Percentiles rank a stretch among this genome's conserved stretches.
Evolutionary conservation across 2,113 vertebrate species (phyloP).

Genomic region (Melanotaenia duboulayi): DNA sequence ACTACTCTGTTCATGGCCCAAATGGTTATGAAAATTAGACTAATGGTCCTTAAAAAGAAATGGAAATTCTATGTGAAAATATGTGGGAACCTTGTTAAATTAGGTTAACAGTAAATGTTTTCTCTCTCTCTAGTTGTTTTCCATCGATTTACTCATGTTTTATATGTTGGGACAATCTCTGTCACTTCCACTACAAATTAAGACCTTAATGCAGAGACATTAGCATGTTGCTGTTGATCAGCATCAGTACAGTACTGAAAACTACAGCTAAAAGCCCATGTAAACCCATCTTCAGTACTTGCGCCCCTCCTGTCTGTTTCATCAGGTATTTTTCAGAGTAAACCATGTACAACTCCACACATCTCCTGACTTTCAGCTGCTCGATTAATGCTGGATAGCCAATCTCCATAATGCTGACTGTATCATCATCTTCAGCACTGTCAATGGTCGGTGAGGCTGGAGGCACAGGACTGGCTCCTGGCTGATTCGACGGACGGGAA

Average conservation of each 20-base stretch:
- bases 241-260: constrained; percentile 21
- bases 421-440: constrained; percentile 34
- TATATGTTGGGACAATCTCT: neutral
- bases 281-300: constrained; percentile 9
- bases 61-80: neutral
- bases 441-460: neutral
- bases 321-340: constrained; percentile 62
- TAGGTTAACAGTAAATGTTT: too few relatives aligned
- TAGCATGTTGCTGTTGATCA: constrained; percentile 23
- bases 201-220: constrained; percentile 19
- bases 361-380: constrained; percentile 77
- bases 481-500: neutral
- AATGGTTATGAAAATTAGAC: neutral
- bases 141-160: neutral
- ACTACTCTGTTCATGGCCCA: neutral
- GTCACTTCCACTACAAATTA: neutral
- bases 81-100: too few relatives aligned
- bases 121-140: neutral
- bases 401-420: constrained; percentile 79
- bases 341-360: constrained; percentile 75
- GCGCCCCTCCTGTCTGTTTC: constrained; percentile 8
- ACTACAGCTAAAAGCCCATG: constrained; percentile 31
- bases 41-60: neutral
- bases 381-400: constrained; percentile 79
- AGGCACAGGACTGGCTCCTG: neutral